Evolutionary conservation across 2,113 vertebrate species (phyloP).

Genomic region (Myxocyprinus asiaticus): DNA sequence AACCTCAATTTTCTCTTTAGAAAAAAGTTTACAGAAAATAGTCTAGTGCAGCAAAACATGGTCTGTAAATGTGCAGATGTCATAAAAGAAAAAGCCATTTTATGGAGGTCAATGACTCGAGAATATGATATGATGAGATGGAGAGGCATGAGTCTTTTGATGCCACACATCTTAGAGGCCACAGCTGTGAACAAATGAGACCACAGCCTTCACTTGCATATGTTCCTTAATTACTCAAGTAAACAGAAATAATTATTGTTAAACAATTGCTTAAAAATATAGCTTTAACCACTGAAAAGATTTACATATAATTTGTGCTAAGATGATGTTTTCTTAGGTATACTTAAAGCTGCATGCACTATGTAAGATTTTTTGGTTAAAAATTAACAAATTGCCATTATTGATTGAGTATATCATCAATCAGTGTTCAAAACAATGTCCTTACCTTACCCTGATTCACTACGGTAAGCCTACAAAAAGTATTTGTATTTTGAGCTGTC

Average conservation of each 20-base stretch:
- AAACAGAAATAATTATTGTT: not conserved
- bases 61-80: slow-evolving; percentile 40
- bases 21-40: slow-evolving; percentile 1
- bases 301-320: not conserved
- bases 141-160: slow-evolving; percentile 30
- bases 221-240: not conserved
- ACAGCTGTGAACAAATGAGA: slow-evolving; percentile 3
- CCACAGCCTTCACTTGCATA: not conserved
- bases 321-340: too few relatives aligned
- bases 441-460: too few relatives aligned
- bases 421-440: too few relatives aligned
- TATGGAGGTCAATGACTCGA: slow-evolving; percentile 48
- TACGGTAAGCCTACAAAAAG: too few relatives aligned
- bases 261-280: not conserved
- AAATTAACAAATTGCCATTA: too few relatives aligned
- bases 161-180: slow-evolving; percentile 12
- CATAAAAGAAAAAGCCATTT: slow-evolving; percentile 38
- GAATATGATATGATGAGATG: slow-evolving; percentile 14
- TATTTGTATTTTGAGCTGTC: too few relatives aligned
- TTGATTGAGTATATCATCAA: too few relatives aligned
- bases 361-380: too few relatives aligned
- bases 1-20: slow-evolving; percentile 20
- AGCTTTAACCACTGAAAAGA: not conserved
- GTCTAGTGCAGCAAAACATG: slow-evolving; percentile 29
- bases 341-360: too few relatives aligned